Evolutionary conservation across 2,797 vertebrate genomes (phyloP).

Genomic region (Ptychadena robeensis): DNA sequence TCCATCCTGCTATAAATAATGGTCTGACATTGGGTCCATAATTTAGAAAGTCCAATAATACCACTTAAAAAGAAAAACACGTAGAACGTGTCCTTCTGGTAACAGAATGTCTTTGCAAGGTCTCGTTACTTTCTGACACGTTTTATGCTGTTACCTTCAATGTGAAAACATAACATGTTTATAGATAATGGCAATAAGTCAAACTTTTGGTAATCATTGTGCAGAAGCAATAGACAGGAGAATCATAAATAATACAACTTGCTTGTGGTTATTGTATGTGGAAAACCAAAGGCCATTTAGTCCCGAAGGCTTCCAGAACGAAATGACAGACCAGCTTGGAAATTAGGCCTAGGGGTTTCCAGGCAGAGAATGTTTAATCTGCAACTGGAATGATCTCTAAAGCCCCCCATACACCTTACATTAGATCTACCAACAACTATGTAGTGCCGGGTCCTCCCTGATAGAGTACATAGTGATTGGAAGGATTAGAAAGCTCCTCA

Average conservation of each 20-base stretch:
- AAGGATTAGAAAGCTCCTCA: too few species aligned
- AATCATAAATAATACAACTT: background rate
- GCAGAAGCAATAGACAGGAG: background rate
- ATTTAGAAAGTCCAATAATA: background rate
- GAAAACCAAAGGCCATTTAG: background rate
- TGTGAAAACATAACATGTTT: too few species aligned
- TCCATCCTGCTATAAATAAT: background rate
- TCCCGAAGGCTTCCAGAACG: background rate
- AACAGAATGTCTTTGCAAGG: background rate
- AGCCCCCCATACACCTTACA: too few species aligned
- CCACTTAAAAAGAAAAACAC: background rate
- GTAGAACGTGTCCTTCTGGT: background rate
- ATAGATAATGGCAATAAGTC: too few species aligned
- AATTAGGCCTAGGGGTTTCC: background rate
- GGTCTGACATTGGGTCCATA: background rate
- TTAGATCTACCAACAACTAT: too few species aligned
- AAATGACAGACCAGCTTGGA: too few species aligned
- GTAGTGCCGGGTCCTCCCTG: too few species aligned
- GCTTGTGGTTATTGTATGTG: background rate
- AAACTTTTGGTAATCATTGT: background rate
- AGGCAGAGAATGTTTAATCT: background rate
- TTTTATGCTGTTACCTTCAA: background rate
- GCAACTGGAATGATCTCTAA: background rate
- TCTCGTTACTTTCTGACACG: background rate
- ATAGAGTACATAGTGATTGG: too few species aligned